Evolutionary conservation across 2,888 invertebrate species (phyloP), one percentile per base, ranked within the genome.

Genomic region (Acleris emargana): DNA sequence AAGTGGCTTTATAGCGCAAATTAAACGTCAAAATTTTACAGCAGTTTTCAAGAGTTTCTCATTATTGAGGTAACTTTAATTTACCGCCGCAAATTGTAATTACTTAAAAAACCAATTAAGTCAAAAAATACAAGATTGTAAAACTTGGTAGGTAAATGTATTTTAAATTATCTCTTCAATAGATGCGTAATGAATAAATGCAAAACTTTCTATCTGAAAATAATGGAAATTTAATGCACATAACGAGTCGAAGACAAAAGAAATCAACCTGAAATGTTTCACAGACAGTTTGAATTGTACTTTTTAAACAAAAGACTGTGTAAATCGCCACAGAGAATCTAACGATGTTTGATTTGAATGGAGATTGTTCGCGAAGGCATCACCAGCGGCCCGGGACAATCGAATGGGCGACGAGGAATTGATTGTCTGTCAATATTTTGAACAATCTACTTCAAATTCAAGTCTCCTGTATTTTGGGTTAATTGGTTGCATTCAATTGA

Each of bases 321-420:
- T 42, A 60, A 66, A 60, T 32, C 17, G 50, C 25, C 25, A 28
- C 32, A 17, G 42, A 28, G 32, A 28, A 38, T 45, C 60, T 66
- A 66, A 66, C 32, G 60, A 64, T 64, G 64, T 64, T 64, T 64
- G 64, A 64, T 50, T 54, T 49, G 45, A 28, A 52, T 58, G 25
- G 38, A 11, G 18, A 52, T 11, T 32, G 20, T 42, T 54, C 13
- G 13, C 42, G 18, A 32, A 53, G 38, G 22, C 54, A 42, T 16
- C 6, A 20, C 7, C 42, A 16, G 20, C 42, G 32, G 20, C 54
- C 16, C 2, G 20, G 20, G 17, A 54, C 54, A 42, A 42, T 54
- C 54, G 54, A 54, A 42, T 53, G 32, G 11, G 42, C 1, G 16
- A 20, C n/a, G 42, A 20, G 20, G 7, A 38, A 20, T 42, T 20